Evolutionary conservation across 2,797 vertebrate genomes (phyloP).

Genomic region (Microctenopoma stevenorrisi): DNA sequence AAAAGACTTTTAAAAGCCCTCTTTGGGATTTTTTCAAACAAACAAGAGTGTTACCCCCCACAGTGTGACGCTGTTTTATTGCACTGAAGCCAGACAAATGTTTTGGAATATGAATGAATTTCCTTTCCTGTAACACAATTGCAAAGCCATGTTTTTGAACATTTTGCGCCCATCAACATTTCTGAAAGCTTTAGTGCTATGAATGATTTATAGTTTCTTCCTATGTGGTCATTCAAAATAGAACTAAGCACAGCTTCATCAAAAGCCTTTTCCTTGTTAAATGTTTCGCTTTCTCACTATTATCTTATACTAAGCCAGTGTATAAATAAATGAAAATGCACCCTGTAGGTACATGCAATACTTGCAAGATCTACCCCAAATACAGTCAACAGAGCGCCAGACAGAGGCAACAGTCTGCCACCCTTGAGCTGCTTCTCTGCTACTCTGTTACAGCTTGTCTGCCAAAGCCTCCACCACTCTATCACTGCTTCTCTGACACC

Average conservation of each 20-base stretch:
- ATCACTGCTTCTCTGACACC: conserved; percentile 37
- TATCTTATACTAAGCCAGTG: background rate
- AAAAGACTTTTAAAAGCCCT: background rate
- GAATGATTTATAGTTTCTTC: conserved; percentile 3
- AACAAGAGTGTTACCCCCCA: background rate
- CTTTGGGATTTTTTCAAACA: background rate
- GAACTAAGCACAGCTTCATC: conserved; percentile 10
- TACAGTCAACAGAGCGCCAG: conserved; percentile 21
- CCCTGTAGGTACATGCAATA: background rate
- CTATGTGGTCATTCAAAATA: conserved; percentile 22
- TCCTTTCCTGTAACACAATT: background rate
- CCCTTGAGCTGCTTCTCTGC: conserved; percentile 45
- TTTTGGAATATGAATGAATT: background rate
- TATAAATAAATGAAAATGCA: conserved; percentile 22
- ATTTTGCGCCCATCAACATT: background rate
- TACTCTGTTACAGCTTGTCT: conserved; percentile 41
- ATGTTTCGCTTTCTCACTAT: background rate
- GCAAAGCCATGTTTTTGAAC: background rate
- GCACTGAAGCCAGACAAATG: background rate
- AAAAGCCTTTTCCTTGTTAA: background rate
- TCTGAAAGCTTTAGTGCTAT: background rate
- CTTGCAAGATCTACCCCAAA: conserved; percentile 26
- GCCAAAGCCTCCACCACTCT: conserved; percentile 36
- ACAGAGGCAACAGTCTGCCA: conserved; percentile 29
- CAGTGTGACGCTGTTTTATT: background rate